Evolutionary conservation across 2,113 vertebrate genomes (phyloP).

Genomic region (Albula goreensis): DNA sequence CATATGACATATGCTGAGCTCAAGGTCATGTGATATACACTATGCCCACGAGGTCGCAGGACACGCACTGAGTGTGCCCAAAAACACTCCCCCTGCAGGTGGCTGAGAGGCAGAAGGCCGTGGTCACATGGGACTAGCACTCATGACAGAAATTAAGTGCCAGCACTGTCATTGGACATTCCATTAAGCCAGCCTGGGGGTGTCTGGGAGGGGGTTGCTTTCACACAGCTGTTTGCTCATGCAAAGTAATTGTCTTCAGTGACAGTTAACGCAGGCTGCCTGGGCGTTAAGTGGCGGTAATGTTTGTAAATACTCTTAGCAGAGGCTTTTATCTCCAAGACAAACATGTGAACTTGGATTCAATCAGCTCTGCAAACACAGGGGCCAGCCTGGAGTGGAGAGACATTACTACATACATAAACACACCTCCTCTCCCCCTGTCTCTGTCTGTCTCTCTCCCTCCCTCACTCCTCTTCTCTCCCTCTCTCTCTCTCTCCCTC

Average conservation of each 20-base stretch:
- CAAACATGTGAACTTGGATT: constrained; percentile 18
- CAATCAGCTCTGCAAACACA: constrained; percentile 23
- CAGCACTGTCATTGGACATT: constrained; percentile 10
- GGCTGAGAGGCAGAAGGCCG: neutral
- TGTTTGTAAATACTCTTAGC: constrained; percentile 37
- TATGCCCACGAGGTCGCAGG: too few species aligned
- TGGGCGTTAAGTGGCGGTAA: constrained; percentile 13
- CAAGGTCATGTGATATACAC: too few species aligned
- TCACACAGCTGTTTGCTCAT: constrained; percentile 24
- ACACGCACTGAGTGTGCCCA: too few species aligned
- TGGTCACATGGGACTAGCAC: neutral
- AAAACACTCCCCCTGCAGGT: too few species aligned
- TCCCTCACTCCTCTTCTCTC: neutral
- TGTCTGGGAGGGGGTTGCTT: neutral
- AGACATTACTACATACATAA: too few species aligned
- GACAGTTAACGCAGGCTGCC: constrained; percentile 18
- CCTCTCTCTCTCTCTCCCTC: neutral
- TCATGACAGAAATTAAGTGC: neutral
- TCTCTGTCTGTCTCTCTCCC: neutral
- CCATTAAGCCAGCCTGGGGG: neutral
- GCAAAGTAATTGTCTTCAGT: constrained; percentile 25
- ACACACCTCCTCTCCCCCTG: neutral
- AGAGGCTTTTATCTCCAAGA: constrained; percentile 18
- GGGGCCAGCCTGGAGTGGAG: neutral
- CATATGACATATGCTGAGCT: too few species aligned